Evolutionary conservation across 2,113 vertebrate genomes (phyloP).

Genomic region (Rhombomys opimus): DNA sequence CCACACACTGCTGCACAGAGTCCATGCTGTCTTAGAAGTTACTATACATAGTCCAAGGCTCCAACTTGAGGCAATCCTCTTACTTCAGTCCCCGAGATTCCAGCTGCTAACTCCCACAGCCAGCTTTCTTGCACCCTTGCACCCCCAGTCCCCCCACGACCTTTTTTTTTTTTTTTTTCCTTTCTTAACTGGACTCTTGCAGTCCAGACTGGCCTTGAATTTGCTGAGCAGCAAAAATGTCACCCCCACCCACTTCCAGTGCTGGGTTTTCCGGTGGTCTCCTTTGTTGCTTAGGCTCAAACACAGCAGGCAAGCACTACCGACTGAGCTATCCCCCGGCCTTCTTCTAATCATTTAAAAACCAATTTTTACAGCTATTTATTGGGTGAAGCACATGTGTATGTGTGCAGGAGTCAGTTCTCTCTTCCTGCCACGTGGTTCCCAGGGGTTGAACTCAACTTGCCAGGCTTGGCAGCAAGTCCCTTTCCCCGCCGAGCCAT

Average conservation of each 20-base stretch:
- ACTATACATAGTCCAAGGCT: background rate
- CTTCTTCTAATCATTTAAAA: background rate
- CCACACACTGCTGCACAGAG: no score
- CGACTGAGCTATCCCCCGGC: background rate
- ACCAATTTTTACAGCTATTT: background rate
- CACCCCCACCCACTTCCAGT: background rate
- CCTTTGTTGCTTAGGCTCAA: background rate
- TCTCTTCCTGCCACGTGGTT: background rate
- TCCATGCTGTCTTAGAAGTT: background rate
- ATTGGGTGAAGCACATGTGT: background rate
- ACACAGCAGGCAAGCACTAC: background rate
- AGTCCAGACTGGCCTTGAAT: background rate
- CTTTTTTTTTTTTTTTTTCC: background rate
- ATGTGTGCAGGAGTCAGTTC: background rate
- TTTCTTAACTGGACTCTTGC: background rate
- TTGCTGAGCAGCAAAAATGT: background rate
- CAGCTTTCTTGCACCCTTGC: background rate
- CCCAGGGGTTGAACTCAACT: background rate
- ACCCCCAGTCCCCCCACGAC: background rate
- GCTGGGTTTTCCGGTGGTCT: background rate
- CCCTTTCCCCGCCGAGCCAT: background rate
- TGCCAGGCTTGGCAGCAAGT: background rate
- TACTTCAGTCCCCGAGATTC: background rate
- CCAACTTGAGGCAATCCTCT: background rate
- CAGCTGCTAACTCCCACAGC: background rate